These are phyloP conservation scores for Xerus rutilus DNA, from an alignment of 2,797 vertebrate species.

Conservation along the genomic window DNA sequence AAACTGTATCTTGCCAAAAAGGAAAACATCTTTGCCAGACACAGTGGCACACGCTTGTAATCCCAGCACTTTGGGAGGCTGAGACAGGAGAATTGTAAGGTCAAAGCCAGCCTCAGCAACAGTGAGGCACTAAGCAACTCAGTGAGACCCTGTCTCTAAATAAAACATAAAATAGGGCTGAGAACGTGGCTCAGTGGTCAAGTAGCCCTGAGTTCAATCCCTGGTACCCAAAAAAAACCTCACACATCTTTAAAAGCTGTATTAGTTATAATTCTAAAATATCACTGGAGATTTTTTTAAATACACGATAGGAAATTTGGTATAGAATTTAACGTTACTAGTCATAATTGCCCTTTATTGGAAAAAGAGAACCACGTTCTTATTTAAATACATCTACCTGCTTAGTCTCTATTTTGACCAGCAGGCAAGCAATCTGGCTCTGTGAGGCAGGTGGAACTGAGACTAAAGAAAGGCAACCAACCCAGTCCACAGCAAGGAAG, in stretches of 20 bases:
- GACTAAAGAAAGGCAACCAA: background rate
- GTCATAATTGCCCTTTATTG: background rate
- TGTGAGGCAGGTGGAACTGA: background rate
- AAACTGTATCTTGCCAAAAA: background rate
- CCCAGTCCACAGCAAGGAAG: background rate
- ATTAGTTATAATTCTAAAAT: slow-evolving; percentile 41
- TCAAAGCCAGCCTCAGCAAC: too few species aligned
- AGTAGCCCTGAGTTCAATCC: too few species aligned
- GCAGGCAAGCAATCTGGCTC: background rate
- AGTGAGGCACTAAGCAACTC: too few species aligned
- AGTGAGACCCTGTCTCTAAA: too few species aligned
- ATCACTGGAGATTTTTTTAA: background rate
- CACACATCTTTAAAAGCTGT: background rate
- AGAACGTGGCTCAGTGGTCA: too few species aligned
- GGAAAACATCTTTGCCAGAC: background rate
- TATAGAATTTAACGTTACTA: background rate
- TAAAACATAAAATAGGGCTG: too few species aligned
- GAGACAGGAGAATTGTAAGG: too few species aligned
- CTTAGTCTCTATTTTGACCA: background rate
- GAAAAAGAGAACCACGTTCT: background rate
- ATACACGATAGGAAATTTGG: background rate
- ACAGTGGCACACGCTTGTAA: too few species aligned
- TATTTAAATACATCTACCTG: background rate
- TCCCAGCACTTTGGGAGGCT: too few species aligned
- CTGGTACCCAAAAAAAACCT: too few species aligned